A percentile compares a stretch with the other conserved stretches of the same genome.
phyloP scores from a whole-genome alignment of 2,888 invertebrate species.

The Neoaliturus tenellus region DNA sequence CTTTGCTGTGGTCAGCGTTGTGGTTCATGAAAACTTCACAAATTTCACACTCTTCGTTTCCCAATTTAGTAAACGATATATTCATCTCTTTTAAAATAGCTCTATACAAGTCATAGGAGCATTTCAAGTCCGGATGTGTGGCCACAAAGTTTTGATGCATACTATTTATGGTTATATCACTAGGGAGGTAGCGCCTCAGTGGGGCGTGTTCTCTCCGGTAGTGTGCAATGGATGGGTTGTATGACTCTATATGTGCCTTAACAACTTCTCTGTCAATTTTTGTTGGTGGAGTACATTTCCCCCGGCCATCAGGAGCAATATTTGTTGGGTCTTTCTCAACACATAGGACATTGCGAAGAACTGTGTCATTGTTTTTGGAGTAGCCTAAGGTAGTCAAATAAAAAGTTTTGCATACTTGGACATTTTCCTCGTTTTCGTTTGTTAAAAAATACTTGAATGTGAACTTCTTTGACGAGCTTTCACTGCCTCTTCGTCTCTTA shows the following conservation, averaged over 20 bases:
- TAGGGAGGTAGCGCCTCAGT: slow-evolving; percentile 56
- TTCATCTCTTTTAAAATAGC: slow-evolving; percentile 56
- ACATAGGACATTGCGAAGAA: too few relatives aligned
- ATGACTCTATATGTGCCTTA: not conserved
- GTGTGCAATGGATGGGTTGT: not conserved
- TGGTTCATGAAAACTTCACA: slow-evolving; percentile 53
- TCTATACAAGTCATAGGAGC: slow-evolving; percentile 60
- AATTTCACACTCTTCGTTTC: slow-evolving; percentile 62
- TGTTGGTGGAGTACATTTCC: not conserved
- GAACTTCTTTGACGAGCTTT: too few relatives aligned
- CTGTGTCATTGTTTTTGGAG: too few relatives aligned
- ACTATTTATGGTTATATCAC: not conserved
- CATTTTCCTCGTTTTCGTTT: too few relatives aligned
- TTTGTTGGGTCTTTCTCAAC: too few relatives aligned
- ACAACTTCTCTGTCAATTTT: not conserved
- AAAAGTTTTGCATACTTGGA: too few relatives aligned
- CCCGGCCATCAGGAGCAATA: too few relatives aligned
- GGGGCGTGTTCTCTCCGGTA: slow-evolving; percentile 37
- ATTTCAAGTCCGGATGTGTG: slow-evolving; percentile 55
- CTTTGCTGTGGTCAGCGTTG: slow-evolving; percentile 6
- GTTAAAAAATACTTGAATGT: too few relatives aligned
- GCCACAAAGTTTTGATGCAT: slow-evolving; percentile 60
- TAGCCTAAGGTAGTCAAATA: too few relatives aligned
- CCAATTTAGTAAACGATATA: slow-evolving; percentile 63
- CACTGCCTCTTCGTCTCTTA: too few relatives aligned